These are phyloP conservation scores for Lateolabrax maculatus DNA, from an alignment of 2,797 vertebrate species.

Conservation along the genomic window DNA sequence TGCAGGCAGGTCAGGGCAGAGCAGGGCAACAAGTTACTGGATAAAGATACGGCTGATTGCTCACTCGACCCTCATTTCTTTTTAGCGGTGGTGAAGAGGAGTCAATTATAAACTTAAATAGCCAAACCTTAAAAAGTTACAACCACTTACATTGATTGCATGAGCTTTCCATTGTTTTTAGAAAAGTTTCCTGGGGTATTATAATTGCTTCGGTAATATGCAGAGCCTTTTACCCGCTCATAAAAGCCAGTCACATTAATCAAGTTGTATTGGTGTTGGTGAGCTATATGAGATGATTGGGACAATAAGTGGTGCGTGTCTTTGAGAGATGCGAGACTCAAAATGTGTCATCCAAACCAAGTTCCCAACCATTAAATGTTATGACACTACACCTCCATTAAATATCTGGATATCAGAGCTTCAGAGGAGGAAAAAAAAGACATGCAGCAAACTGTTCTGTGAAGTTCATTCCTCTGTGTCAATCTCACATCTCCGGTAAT, in stretches of 20 bases:
- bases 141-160: conserved; percentile 61
- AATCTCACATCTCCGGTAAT: conserved; percentile 56
- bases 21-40: conserved; percentile 35
- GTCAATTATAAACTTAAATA: conserved; percentile 72
- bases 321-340: conserved; percentile 45
- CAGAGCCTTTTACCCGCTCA: conserved; percentile 60
- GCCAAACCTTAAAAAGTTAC: conserved; percentile 60
- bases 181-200: conserved; percentile 50
- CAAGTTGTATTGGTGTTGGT: conserved; percentile 57
- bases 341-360: conserved; percentile 57
- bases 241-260: conserved; percentile 73
- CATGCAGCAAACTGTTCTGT: conserved; percentile 14
- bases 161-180: conserved; percentile 59
- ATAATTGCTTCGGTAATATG: conserved; percentile 73
- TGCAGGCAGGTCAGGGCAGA: conserved; percentile 47
- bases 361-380: conserved; percentile 67
- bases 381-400: conserved; percentile 58
- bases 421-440: not conserved
- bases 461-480: conserved; percentile 52
- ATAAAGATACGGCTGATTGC: conserved; percentile 55
- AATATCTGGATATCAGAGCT: conserved; percentile 48
- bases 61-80: conserved; percentile 56
- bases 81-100: conserved; percentile 36
- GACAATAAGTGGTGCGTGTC: conserved; percentile 71
- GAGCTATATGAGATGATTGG: conserved; percentile 66